These are phyloP conservation scores for Acrobasis repandana DNA, from an alignment of 2,888 invertebrate genomes.

Conservation along the genomic window DNA sequence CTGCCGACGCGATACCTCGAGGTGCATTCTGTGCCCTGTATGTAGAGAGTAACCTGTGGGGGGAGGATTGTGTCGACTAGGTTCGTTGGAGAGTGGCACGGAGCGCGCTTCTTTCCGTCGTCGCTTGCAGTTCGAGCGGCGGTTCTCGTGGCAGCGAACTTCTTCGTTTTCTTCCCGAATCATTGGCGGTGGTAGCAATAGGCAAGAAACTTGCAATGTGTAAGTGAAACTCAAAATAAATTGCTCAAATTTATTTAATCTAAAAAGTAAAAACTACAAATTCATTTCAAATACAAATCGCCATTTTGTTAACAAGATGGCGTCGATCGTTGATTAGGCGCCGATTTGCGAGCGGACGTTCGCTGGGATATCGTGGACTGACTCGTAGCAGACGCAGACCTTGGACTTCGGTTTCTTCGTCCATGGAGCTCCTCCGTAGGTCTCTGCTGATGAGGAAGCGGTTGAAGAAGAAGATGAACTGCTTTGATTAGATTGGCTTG, in stretches of 20 bases:
- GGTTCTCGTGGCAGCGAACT: slow-evolving; percentile 50
- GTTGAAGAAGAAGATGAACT: slow-evolving; percentile 1
- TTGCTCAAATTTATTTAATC: background rate
- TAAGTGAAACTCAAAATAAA: background rate
- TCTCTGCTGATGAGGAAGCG: background rate
- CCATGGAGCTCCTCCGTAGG: background rate
- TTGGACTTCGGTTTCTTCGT: background rate
- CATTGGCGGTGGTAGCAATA: too few species aligned
- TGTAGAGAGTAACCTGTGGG: slow-evolving; percentile 65
- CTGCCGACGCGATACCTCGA: slow-evolving; percentile 51
- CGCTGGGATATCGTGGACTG: background rate
- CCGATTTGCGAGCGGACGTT: background rate
- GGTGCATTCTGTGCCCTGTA: slow-evolving; percentile 52
- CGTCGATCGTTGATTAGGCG: background rate
- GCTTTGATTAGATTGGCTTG: background rate
- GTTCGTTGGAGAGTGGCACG: slow-evolving; percentile 65
- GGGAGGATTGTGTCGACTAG: slow-evolving; percentile 57
- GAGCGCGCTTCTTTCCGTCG: slow-evolving; percentile 58
- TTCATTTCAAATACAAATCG: background rate
- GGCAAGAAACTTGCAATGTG: too few species aligned
- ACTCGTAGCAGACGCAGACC: slow-evolving; percentile 24
- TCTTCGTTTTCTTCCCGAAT: too few species aligned
- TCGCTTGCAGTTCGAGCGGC: slow-evolving; percentile 49
- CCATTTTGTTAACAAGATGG: background rate
- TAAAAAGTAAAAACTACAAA: background rate